Evolutionary conservation across 2,113 vertebrate genomes (phyloP).

Genomic region (Epinephelus lanceolatus): DNA sequence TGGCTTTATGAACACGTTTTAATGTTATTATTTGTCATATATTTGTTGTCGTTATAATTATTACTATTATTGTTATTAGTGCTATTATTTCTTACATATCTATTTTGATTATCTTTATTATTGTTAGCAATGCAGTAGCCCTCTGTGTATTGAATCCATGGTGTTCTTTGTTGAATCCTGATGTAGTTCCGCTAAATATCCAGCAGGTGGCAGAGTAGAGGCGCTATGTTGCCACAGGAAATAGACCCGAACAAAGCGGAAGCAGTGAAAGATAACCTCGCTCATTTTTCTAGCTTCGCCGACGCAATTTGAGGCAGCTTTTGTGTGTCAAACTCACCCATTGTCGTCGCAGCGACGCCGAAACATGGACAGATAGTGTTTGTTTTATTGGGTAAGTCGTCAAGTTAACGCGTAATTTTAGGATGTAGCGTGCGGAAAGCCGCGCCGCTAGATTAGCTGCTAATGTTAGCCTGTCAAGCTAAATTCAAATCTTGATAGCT

Average conservation of each 20-base stretch:
- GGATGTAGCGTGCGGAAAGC: not conserved
- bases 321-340: not conserved
- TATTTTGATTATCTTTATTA: not conserved
- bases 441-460: conserved; percentile 37
- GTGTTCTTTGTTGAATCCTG: not conserved
- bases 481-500: conserved; percentile 27
- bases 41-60: not conserved
- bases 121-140: not conserved
- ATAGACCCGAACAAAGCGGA: conserved; percentile 53
- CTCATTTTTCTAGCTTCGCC: conserved; percentile 3
- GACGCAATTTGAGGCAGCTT: not conserved
- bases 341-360: not conserved
- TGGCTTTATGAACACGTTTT: not conserved
- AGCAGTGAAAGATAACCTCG: conserved; percentile 37
- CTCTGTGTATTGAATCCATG: not conserved
- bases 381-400: conserved; percentile 58
- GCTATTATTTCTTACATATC: not conserved
- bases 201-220: conserved; percentile 41
- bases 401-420: not conserved
- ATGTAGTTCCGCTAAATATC: not conserved
- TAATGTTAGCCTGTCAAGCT: conserved; percentile 59
- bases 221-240: conserved; percentile 42
- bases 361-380: conserved; percentile 78
- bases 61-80: not conserved
- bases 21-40: not conserved